Percentiles rank a stretch among this genome's conserved stretches.
phyloP scores from a whole-genome alignment of 2,113 vertebrate genomes.

The Morone saxatilis region DNA sequence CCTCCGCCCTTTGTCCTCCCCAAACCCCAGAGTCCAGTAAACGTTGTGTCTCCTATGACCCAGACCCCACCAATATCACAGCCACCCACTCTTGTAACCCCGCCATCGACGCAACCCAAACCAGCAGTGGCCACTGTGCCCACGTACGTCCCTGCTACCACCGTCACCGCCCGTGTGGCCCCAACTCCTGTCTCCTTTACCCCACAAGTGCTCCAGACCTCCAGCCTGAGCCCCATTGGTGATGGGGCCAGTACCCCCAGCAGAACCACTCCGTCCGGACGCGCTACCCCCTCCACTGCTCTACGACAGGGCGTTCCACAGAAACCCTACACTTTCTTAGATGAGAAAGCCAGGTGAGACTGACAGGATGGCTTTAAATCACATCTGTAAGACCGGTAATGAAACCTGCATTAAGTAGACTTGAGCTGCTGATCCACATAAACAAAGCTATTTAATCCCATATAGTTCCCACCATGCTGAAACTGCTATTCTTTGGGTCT shows the following conservation, averaged over 20 bases:
- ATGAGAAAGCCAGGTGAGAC: constrained; percentile 92
- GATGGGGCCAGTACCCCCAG: constrained; percentile 68
- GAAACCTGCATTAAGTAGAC: not conserved
- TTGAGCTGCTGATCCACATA: not conserved
- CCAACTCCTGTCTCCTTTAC: constrained; percentile 64
- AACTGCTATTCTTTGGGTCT: not conserved
- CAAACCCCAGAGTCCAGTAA: constrained; percentile 83
- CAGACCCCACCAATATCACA: constrained; percentile 61
- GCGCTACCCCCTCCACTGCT: constrained; percentile 61
- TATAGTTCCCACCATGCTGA: not conserved
- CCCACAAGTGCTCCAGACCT: constrained; percentile 81
- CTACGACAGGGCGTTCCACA: constrained; percentile 92
- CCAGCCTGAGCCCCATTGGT: constrained; percentile 79
- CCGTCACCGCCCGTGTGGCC: constrained; percentile 55
- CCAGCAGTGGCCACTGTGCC: constrained; percentile 67
- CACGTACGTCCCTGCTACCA: constrained; percentile 60
- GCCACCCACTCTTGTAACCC: constrained; percentile 55
- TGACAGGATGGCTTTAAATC: too few relatives aligned
- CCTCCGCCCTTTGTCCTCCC: constrained; percentile 74
- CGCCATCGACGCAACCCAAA: constrained; percentile 71
- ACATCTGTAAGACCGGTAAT: not conserved
- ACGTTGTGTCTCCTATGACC: constrained; percentile 80
- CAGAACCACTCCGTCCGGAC: constrained; percentile 71
- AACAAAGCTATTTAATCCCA: not conserved
- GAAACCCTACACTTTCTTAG: constrained; percentile 96